A percentile compares a stretch with the other conserved stretches of the same genome.
These are phyloP conservation scores for Pygmarrhopalites habei DNA, from an alignment of 1,140 invertebrate genomes.

Conservation along the genomic window DNA sequence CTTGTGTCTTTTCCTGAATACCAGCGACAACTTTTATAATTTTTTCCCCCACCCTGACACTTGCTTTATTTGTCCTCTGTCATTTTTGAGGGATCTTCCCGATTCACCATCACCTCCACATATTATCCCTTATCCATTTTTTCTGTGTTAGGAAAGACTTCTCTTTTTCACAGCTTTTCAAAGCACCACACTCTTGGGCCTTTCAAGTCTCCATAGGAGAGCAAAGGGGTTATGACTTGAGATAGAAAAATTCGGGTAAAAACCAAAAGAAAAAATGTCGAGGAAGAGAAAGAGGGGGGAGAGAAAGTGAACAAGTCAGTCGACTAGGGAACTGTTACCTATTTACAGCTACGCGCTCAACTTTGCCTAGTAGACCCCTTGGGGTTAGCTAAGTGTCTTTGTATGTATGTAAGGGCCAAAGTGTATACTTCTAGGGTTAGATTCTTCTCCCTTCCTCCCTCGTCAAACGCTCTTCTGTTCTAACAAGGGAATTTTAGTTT, in stretches of 20 bases:
- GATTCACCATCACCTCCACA: background rate
- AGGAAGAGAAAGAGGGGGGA: background rate
- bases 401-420: too few relatives aligned
- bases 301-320: background rate
- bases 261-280: too few relatives aligned
- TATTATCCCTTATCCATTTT: background rate
- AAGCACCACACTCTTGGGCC: background rate
- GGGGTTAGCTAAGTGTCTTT: conserved; percentile 4
- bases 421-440: too few relatives aligned
- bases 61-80: background rate
- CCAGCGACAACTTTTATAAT: conserved; percentile 1
- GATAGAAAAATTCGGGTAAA: too few relatives aligned
- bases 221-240: too few relatives aligned
- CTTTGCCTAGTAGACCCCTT: conserved; percentile 6
- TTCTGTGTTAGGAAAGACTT: background rate
- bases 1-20: background rate
- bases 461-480: background rate
- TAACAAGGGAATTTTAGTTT: too few relatives aligned
- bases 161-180: background rate
- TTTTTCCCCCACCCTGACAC: conserved; percentile 2
- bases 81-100: conserved; percentile 1
- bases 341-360: background rate
- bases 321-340: conserved; percentile 3
- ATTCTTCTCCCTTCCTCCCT: background rate
- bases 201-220: background rate